phyloP scores from a whole-genome alignment of 2,888 invertebrate species.

The Resseliella maxima region DNA sequence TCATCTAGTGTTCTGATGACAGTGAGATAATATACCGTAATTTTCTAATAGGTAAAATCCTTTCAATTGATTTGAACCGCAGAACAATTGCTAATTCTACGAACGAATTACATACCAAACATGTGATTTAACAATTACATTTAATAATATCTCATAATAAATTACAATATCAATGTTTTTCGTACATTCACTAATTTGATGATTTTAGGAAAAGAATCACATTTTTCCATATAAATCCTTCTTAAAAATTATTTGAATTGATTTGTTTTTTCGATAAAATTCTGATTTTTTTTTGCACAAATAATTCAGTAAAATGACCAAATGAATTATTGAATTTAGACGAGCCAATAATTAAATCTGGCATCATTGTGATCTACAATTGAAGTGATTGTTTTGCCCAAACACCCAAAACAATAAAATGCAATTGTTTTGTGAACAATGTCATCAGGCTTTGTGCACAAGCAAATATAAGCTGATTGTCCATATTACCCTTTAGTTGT shows the following conservation, averaged over 20 bases:
- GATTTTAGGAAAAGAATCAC: too few relatives aligned
- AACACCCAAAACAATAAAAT: slow-evolving; percentile 30
- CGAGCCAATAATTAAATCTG: neutral
- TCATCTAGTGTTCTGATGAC: slow-evolving; percentile 23
- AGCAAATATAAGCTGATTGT: slow-evolving; percentile 40
- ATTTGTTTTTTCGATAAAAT: too few relatives aligned
- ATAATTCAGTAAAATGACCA: too few relatives aligned
- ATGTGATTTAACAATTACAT: neutral
- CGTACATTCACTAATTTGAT: too few relatives aligned
- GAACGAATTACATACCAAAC: neutral
- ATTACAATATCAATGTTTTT: too few relatives aligned
- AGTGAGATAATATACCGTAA: slow-evolving; percentile 30
- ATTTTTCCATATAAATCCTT: too few relatives aligned
- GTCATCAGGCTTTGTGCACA: neutral
- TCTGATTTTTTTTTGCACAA: too few relatives aligned
- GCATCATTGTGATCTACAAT: slow-evolving; percentile 29
- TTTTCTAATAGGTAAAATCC: neutral
- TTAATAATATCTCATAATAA: too few relatives aligned
- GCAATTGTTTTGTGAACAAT: slow-evolving; percentile 22
- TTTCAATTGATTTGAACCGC: neutral
- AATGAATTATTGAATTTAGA: neutral
- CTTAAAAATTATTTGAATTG: too few relatives aligned
- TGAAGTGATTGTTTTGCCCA: slow-evolving; percentile 25
- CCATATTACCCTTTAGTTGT: slow-evolving; percentile 15
- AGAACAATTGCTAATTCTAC: neutral